Base-by-base conservation (phyloP, 1,140 invertebrate species). In the Micrasema minimum region DNA sequence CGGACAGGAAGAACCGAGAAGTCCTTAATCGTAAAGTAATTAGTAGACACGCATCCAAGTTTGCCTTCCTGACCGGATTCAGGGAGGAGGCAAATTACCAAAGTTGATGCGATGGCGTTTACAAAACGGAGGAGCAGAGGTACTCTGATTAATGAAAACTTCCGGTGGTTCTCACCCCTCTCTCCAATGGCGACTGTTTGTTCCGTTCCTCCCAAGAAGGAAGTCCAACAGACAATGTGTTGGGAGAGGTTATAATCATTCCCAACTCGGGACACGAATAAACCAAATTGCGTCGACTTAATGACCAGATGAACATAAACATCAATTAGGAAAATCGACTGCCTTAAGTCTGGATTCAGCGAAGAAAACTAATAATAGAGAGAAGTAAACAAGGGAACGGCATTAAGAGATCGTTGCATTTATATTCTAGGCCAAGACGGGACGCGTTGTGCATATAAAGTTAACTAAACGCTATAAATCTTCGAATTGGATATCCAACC, bases 91-190 rank as follows among this genome's bases (percentile, higher is more conserved):
- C 62, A 71, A 71, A 71, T 71, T 50, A 71, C 69, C 26, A 71
- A 71, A 71, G 62, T 71, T 71, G 69, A 64, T 22, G 69, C 22
- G 35, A 57, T 22, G 69, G 50, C 50, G 37, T 20, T 53, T 53
- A 55, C 43, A 70, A 67, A 67, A 67, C 65, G 50, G 31, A 45
- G 51, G 53, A 61, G 66, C 46, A 53, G 50, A 14, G 67, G 26
- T 16, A 41, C 37, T 72, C 61, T 72, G 70, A 67, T 72, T 72
- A 72, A 72, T 72, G 65, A 59, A 72, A 65, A 66, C 45, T 69
- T 69, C 53, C 66, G 46, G 16, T 23, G 46, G 45, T 23, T 55
- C 51, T 51, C 31, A 22, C 66, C 65, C 50, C 50, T 5, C 23
- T 9, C 20, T 16, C 16, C 46, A 48, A 45, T 26, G 23, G 50